phyloP scores from a whole-genome alignment of 2,797 vertebrate genomes.

The Alectoris magna region DNA sequence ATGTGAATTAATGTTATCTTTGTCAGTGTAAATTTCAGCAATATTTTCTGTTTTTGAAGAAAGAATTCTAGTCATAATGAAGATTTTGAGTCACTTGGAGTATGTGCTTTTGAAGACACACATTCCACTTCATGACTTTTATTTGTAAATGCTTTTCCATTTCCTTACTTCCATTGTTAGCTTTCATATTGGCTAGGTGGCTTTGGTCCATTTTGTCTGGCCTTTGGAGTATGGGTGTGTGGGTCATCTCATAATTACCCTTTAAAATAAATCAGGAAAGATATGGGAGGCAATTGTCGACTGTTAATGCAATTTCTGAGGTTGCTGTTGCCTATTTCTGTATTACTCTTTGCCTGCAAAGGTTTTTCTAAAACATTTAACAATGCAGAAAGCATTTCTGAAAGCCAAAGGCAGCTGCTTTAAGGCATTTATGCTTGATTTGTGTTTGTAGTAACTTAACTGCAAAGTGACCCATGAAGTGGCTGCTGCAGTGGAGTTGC shows the following conservation, averaged over 20 bases:
- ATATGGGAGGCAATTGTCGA: neutral
- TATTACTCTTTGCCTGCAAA: neutral
- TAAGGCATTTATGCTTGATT: rapidly evolving
- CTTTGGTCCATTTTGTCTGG: neutral
- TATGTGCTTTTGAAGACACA: neutral
- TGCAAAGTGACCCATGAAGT: neutral
- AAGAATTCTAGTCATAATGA: neutral
- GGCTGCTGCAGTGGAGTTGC: neutral
- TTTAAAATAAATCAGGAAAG: neutral
- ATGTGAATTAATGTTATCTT: neutral
- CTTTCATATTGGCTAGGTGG: neutral
- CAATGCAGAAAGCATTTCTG: neutral
- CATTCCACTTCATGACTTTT: neutral
- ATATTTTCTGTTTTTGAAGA: neutral
- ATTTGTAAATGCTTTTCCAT: neutral
- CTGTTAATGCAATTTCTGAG: neutral
- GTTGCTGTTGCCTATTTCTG: neutral
- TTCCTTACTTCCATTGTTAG: neutral
- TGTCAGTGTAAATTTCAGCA: neutral
- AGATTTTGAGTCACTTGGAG: neutral
- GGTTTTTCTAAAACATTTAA: neutral
- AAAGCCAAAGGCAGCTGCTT: neutral
- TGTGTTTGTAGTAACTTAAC: neutral
- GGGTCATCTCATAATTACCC: neutral
- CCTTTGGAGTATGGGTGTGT: neutral